Base-by-base conservation (phyloP, 1,140 invertebrate species). In the Bemisia tabaci region DNA sequence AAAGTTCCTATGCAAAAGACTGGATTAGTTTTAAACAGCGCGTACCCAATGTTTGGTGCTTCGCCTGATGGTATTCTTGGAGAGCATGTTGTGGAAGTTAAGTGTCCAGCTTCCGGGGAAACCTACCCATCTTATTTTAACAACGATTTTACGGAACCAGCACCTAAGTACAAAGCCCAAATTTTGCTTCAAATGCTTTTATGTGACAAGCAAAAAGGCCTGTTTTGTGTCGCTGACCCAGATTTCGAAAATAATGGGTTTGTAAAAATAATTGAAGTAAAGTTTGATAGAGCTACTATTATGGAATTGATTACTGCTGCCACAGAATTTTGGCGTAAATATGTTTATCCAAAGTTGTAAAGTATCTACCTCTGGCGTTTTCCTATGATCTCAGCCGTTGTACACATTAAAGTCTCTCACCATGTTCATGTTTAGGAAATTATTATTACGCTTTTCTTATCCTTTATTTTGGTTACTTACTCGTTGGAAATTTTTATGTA, bases 151-250 rank as follows among this genome's bases (percentile, higher is more conserved):
- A 48, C 5, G 33, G 72, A 75, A 25, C 75, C 80, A 22, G 72
- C 70, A 1, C 72, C 72, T 0, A 80, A 78, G 66, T 79, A 76
- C 62, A 75, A 76, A 70, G 79, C 77, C 12, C 79, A 81, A 70
- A 77, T 81, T 24, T 77, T 80, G 67, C 70, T 80, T n/a, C 80
- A 80, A 72, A 81, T 81, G 79, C 76, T 74, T 39, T 67, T 79
- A 25, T 74, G 72, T 11, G 75, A 75, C 27, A 75, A 77, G 0
- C 72, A 69, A 48, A 77, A 77, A 62, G 77, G 72, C 62, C 71
- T 69, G 59, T 76, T 74, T 70, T 75, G 72, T 69, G 67, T 75
- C 33, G 72, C 74, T 64, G 67, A 74, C 48, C 70, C 48, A 24
- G 65, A 75, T 62, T 75, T 72, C 69, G 71, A 71, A 68, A 67